These are phyloP conservation scores for Cheilosia impressa DNA, from an alignment of 2,888 invertebrate species.

Conservation along the genomic window DNA sequence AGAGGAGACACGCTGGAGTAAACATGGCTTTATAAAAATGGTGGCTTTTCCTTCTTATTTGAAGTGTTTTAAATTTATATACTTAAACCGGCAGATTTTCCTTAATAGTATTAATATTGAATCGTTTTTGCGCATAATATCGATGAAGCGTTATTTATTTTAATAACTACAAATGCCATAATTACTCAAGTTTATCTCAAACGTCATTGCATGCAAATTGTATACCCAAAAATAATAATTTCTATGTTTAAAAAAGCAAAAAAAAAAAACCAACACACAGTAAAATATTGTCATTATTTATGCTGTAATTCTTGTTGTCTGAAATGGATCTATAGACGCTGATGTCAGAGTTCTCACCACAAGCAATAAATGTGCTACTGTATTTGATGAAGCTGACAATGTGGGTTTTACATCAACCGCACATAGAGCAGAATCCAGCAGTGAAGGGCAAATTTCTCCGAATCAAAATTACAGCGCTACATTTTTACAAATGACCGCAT, in stretches of 20 bases:
- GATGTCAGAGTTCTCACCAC: constrained; percentile 10
- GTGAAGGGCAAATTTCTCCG: constrained; percentile 8
- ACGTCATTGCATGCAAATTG: constrained; percentile 61
- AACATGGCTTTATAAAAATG: constrained; percentile 51
- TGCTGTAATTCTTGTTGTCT: constrained; percentile 38
- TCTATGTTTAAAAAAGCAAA: constrained; percentile 14
- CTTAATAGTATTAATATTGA: too few species aligned
- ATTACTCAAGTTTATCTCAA: constrained; percentile 58
- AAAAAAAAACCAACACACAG: not conserved
- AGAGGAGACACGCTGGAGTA: constrained; percentile 64
- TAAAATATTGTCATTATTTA: constrained; percentile 49
- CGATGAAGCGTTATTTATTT: not conserved
- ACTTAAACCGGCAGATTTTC: not conserved
- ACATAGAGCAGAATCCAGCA: constrained; percentile 20
- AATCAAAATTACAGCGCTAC: constrained; percentile 27
- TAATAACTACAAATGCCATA: constrained; percentile 38
- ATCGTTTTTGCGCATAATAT: not conserved
- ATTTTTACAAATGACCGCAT: constrained; percentile 47
- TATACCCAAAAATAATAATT: constrained; percentile 13
- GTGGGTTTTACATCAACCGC: not conserved
- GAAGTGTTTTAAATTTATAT: not conserved
- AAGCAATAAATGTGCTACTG: constrained; percentile 27
- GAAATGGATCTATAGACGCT: constrained; percentile 33
- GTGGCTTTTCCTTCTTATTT: constrained; percentile 2
- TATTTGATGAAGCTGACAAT: constrained; percentile 18